phyloP scores from a whole-genome alignment of 2,113 vertebrate species.

The Callaeas wilsoni region DNA sequence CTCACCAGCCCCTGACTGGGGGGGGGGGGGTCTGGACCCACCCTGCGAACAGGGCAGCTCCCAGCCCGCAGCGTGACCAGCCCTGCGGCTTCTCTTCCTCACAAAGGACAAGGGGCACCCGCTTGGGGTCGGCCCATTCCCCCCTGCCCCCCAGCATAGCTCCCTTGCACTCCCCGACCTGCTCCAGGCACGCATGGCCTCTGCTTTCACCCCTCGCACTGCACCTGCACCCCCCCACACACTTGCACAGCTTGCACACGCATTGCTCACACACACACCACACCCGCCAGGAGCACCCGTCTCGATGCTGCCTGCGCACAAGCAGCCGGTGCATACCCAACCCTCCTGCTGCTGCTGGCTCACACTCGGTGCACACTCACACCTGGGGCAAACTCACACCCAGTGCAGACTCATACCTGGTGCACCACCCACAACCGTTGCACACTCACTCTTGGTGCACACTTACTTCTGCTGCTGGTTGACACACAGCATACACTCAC shows the following conservation, averaged over 20 bases:
- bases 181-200: accelerated
- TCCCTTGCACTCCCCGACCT: not conserved
- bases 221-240: not conserved
- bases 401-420: not conserved
- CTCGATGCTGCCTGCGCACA: not conserved
- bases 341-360: not conserved
- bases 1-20: not conserved
- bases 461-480: not conserved
- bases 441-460: not conserved
- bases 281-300: not conserved
- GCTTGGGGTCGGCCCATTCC: accelerated
- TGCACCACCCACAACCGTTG: accelerated
- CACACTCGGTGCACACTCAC: not conserved
- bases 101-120: too few species aligned
- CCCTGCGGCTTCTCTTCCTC: not conserved
- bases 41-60: not conserved
- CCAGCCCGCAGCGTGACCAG: not conserved
- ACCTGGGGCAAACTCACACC: not conserved
- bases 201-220: not conserved
- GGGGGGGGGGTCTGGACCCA: not conserved
- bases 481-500: too few species aligned
- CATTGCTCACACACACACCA: accelerated
- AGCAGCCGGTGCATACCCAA: accelerated
- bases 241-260: not conserved
- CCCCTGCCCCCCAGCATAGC: accelerated